Evolutionary conservation across 1,140 invertebrate species (phyloP).

Genomic region (Drosophila pallidifrons): DNA sequence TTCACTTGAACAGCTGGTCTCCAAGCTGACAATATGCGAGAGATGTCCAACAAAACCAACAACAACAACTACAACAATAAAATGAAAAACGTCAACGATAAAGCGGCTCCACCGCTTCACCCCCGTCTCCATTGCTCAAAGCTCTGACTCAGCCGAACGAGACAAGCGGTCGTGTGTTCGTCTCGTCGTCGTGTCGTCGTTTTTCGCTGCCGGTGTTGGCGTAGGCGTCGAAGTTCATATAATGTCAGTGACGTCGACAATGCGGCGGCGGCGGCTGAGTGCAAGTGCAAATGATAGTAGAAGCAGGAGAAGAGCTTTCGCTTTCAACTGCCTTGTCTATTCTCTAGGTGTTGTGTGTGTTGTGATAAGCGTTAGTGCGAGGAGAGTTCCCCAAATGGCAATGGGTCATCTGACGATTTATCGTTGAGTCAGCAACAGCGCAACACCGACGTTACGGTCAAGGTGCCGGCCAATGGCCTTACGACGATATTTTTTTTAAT

Average conservation of each 20-base stretch:
- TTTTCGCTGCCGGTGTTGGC: background rate
- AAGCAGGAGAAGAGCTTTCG: constrained; percentile 2
- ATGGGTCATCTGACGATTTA: constrained; percentile 25
- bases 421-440: constrained; percentile 15
- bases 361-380: background rate
- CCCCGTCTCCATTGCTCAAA: background rate
- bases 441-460: constrained; percentile 1
- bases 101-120: background rate
- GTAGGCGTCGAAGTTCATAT: background rate
- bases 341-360: background rate
- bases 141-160: constrained; percentile 13
- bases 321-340: constrained; percentile 1
- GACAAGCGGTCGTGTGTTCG: no score
- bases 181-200: no score
- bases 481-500: background rate
- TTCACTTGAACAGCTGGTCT: constrained; percentile 32
- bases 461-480: constrained; percentile 17
- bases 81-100: constrained; percentile 1
- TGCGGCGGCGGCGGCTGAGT: background rate
- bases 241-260: background rate
- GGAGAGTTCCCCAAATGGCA: background rate
- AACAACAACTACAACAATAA: background rate
- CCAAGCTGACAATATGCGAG: constrained; percentile 24
- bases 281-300: background rate
- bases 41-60: constrained; percentile 1